Evolutionary conservation across 1,140 invertebrate genomes (phyloP), one percentile per base, ranked within the genome.

Genomic region (Camponotus pennsylvanicus): DNA sequence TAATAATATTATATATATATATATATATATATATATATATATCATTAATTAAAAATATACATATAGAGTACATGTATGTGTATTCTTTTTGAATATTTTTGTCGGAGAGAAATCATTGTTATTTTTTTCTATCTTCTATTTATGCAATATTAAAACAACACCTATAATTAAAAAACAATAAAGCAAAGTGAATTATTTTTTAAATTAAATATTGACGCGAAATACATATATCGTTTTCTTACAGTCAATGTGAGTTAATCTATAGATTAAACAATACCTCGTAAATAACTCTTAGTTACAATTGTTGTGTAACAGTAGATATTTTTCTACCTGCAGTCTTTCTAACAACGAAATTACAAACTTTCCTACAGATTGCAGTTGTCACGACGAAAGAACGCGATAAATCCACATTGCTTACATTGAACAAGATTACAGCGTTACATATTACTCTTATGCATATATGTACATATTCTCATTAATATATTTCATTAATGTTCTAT

Each of bases 191-290:
- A 27, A 27, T 27, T 27, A 69, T n/a, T 55, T 70, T 69, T 55
- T 42, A 18, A 78, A 78, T 78, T 78, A 78, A 78, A 42, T 34
- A 27, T n/a, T 49, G 42, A 3, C 15, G 15, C 21, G 40, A 64
- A 42, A 40, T 40, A 40, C 6, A 40, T 52, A 37, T 67, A 45
- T 79, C 49, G 27, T 45, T 32, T n/a, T 27, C 18, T 1, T 3
- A 34, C 13, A 1, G 21, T 7, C 67, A 5, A 42, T 71, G 66
- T 8, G 67, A 45, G 32, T 49, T 83, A 83, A 83, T 83, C 67
- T 49, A n/a, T 13, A 63, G 40, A 11, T 83, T 83, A 83, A 73
- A 73, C 52, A 83, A 61, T 55, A 64, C 42, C 69, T 61, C 78
- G 64, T 70, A 80, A 80, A 70, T 37, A 80, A 70, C 15, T 13